These are phyloP conservation scores for Drosophila setosimentum DNA, from an alignment of 2,888 invertebrate genomes.

Conservation along the genomic window DNA sequence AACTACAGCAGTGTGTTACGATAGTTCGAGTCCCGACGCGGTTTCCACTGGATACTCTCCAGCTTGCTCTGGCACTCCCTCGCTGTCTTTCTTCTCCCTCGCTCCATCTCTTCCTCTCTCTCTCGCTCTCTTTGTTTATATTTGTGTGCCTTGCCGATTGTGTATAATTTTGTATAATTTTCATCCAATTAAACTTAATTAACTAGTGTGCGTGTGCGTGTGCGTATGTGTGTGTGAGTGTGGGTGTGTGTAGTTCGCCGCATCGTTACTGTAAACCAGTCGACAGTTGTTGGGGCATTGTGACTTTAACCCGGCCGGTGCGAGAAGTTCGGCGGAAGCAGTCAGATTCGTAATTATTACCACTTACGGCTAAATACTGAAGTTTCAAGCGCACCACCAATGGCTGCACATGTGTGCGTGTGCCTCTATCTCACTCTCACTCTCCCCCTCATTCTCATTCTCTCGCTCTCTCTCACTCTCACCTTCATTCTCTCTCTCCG, in stretches of 20 bases:
- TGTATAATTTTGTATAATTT: conserved; percentile 68
- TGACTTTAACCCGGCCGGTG: conserved; percentile 23
- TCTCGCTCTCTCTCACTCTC: background rate
- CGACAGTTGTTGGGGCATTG: conserved; percentile 9
- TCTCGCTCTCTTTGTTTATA: background rate
- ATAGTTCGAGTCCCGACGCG: background rate
- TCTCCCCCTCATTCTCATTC: background rate
- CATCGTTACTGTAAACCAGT: conserved; percentile 52
- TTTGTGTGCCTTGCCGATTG: background rate
- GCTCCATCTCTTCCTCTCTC: background rate
- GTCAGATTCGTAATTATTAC: conserved; percentile 73
- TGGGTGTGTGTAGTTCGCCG: conserved; percentile 23
- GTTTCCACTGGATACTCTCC: background rate
- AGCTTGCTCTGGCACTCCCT: background rate
- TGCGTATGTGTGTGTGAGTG: conserved; percentile 30
- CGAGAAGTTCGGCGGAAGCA: conserved; percentile 13
- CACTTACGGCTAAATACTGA: conserved; percentile 80
- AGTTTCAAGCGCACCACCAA: conserved; percentile 29
- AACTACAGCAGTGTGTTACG: background rate
- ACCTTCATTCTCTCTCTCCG: background rate
- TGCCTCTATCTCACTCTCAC: background rate
- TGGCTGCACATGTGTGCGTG: conserved; percentile 4
- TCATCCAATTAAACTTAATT: conserved; percentile 81
- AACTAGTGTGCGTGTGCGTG: conserved; percentile 53
- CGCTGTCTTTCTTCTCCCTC: background rate